Evolutionary conservation across 2,797 vertebrate genomes (phyloP).

Genomic region (Peromyscus aztecus): DNA sequence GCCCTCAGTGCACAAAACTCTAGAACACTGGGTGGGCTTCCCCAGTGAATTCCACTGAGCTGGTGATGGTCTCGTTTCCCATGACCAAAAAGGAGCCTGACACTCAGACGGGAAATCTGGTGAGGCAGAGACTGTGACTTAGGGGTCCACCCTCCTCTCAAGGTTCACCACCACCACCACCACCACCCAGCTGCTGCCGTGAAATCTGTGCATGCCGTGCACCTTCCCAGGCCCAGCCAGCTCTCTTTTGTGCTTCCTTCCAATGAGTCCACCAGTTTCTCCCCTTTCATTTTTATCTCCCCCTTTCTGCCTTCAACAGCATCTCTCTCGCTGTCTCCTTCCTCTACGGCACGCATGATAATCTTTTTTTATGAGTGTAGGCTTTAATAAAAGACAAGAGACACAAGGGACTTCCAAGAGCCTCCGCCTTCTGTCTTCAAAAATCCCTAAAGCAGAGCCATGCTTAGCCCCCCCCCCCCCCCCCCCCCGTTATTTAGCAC

Average conservation of each 20-base stretch:
- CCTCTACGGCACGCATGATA: neutral
- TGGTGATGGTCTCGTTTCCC: neutral
- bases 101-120: neutral
- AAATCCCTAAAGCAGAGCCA: conserved; percentile 10
- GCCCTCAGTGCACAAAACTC: neutral
- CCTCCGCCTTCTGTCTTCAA: conserved; percentile 39
- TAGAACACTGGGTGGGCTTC: neutral
- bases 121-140: neutral
- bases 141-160: neutral
- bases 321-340: neutral
- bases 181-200: neutral
- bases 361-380: neutral
- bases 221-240: neutral
- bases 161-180: too few relatives aligned
- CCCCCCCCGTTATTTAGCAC: neutral
- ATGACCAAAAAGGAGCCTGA: neutral
- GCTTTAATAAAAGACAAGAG: conserved; percentile 11
- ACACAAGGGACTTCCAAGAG: neutral
- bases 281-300: neutral
- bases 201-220: accelerated
- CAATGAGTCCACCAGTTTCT: neutral
- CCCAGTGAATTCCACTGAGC: neutral
- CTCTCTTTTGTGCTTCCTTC: neutral
- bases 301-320: neutral
- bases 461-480: neutral